Evolutionary conservation across 2,888 invertebrate species (phyloP), one percentile per base, ranked within the genome.

Genomic region (Dryomyza anilis): DNA sequence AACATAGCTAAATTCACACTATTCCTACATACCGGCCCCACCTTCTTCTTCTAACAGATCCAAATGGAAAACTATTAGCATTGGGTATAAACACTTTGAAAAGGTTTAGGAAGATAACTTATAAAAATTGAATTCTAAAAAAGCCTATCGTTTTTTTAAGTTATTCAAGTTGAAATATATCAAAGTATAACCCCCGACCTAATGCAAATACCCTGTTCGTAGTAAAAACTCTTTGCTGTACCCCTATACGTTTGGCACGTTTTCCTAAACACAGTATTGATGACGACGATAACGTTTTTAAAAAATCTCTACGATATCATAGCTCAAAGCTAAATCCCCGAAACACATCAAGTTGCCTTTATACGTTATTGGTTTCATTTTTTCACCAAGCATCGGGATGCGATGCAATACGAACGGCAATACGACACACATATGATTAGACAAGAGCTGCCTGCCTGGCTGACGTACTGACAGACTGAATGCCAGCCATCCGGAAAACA

Each of bases 301-400:
- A 63, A 63, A 66, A 63, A 66, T 58, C 55, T 55, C 55, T n/a
- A n/a, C 72, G 77, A 76, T 76, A 77, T 78, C 75, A 76, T 76
- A 73, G 78, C 76, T 76, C 76, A 76, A 78, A 76, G 76, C 76
- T 68, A 76, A 76, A 76, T 76, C 76, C 76, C 73, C 71, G 74
- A 59, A 58, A 45, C 46, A 53, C 59, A 59, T 52, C 61, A 43
- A 16, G 50, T 55, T 23, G 39, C 52, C 12, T n/a, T n/a, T n/a
- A n/a, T n/a, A n/a, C n/a, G n/a, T n/a, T n/a, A n/a, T n/a, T n/a
- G n/a, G n/a, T n/a, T n/a, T 52, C 10, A 29, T 25, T 29, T 50
- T 52, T 52, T 39, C 19, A 21, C 25, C 19, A 16, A 12, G 23
- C 57, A 55, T 36, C 30, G 36, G 39, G 61, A 60, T 48, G 25